Base-by-base conservation (phyloP, 2,888 invertebrate species). In the Cylloceria caligata region DNA sequence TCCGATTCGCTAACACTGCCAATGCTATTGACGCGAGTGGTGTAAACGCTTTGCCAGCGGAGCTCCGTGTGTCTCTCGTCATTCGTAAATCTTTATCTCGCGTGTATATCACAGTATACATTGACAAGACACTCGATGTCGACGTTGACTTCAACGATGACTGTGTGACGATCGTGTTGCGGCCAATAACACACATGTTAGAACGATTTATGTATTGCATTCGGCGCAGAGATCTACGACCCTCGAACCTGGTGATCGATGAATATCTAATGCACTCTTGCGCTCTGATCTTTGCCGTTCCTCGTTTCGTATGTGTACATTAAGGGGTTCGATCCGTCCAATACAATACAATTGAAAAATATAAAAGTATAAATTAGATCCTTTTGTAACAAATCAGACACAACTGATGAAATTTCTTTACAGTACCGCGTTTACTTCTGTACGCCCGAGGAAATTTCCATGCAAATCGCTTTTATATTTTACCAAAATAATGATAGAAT, bases 71-170 rank as follows among this genome's bases (percentile, higher is more conserved):
- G 11, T 52, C 52, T 52, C 68, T n/a, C 55, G 52, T 49, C 49
- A 68, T 68, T 62, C 39, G 67, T 79, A 67, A 79, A 79, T 68
- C 42, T 79, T 79, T 74, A 79, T 52, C 67, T 68, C 79, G 24
- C 30, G 19, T 16, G 45, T 72, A 30, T 24, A 65, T 57, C 16
- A 65, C 47, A 45, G 2, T 52, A 9, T 52, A 52, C 9, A 21
- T 24, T 62, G 24, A 27, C 24, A 24, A 9, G 27, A 16, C 62
- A 45, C 64, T 27, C 65, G 42, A 49, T 55, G 36, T 42, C 39
- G 60, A 60, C 60, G 45, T 19, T 36, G 52, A 64, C 52, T 9
- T 36, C 45, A 47, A 65, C 55, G 55, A 75, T 64, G 42, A 42
- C 42, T 73, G 21, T 73, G 21, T 45, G 30, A 7, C 27, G 30